phyloP scores from a whole-genome alignment of 2,888 invertebrate species.

The Gymnoscelis rufifasciata region DNA sequence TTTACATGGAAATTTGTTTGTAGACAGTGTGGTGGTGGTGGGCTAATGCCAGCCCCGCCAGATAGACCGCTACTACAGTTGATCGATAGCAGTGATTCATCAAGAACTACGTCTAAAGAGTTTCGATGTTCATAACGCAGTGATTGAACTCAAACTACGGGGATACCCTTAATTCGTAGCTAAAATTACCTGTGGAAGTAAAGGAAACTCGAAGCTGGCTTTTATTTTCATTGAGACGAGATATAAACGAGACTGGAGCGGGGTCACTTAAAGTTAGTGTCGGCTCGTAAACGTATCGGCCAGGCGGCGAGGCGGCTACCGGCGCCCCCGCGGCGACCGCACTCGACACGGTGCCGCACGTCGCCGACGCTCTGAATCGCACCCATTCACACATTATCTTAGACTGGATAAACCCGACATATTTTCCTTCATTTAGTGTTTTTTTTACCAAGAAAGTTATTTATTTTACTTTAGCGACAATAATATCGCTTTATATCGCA shows the following conservation, averaged over 20 bases:
- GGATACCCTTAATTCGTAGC: conserved; percentile 11
- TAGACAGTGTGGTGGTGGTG: neutral
- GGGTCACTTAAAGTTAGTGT: conserved; percentile 74
- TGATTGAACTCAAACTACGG: conserved; percentile 25
- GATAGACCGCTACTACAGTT: neutral
- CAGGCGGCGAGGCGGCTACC: conserved; percentile 40
- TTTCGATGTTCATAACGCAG: neutral
- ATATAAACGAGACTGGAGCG: conserved; percentile 68
- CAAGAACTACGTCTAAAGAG: neutral
- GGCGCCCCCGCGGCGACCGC: conserved; percentile 75
- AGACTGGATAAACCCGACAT: conserved; percentile 44
- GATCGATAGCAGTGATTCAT: conserved; percentile 10
- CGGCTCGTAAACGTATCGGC: conserved; percentile 76
- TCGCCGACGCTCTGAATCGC: conserved; percentile 74
- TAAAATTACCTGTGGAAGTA: conserved; percentile 33
- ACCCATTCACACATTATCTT: conserved; percentile 66
- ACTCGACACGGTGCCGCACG: conserved; percentile 76
- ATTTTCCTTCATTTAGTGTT: too few relatives aligned
- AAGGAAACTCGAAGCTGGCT: conserved; percentile 46
- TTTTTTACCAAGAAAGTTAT: too few relatives aligned
- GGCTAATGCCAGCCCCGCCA: conserved; percentile 2
- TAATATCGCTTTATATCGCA: too few relatives aligned
- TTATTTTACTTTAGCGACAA: too few relatives aligned
- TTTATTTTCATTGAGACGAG: conserved; percentile 68
- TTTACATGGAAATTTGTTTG: neutral